Conservation (phyloP, 2,888 invertebrate genomes). For the Rhagium mordax region DNA sequence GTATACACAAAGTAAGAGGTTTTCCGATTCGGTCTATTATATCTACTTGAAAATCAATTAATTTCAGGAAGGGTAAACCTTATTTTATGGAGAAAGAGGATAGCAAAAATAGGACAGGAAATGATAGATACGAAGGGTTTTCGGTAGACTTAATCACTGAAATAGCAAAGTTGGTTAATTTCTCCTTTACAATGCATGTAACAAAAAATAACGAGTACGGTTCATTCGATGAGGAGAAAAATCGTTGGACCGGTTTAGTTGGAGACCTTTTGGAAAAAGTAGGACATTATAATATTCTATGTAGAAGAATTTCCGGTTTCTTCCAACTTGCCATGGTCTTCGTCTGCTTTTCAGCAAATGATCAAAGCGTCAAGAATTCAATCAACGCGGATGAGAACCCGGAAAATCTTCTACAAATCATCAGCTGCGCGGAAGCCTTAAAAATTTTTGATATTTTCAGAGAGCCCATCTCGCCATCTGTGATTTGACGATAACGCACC, state of each 20-base stretch:
- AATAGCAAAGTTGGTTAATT: slow-evolving; percentile 55
- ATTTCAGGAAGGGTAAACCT: slow-evolving; percentile 78
- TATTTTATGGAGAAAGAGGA: slow-evolving; percentile 76
- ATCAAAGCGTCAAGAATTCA: too few relatives aligned
- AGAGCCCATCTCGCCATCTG: slow-evolving; percentile 96
- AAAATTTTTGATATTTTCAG: too few relatives aligned
- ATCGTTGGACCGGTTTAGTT: slow-evolving; percentile 85
- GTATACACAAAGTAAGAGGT: slow-evolving; percentile 73
- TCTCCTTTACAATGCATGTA: slow-evolving; percentile 73
- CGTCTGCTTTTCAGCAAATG: too few relatives aligned
- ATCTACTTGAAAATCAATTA: background rate
- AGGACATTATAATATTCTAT: too few relatives aligned
- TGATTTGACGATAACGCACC: slow-evolving; percentile 95
- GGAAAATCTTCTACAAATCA: too few relatives aligned
- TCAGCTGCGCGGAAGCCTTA: too few relatives aligned
- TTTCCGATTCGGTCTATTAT: too few relatives aligned
- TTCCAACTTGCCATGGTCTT: too few relatives aligned
- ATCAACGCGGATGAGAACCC: too few relatives aligned
- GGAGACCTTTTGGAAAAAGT: slow-evolving; percentile 84
- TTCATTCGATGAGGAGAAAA: slow-evolving; percentile 77
- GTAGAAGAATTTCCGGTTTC: too few relatives aligned
- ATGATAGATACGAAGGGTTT: slow-evolving; percentile 89
- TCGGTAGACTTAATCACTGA: slow-evolving; percentile 86
- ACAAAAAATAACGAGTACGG: slow-evolving; percentile 81
- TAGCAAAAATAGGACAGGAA: slow-evolving; percentile 77